phyloP scores from a whole-genome alignment of 2,888 invertebrate species.

The Biston stratarius region DNA sequence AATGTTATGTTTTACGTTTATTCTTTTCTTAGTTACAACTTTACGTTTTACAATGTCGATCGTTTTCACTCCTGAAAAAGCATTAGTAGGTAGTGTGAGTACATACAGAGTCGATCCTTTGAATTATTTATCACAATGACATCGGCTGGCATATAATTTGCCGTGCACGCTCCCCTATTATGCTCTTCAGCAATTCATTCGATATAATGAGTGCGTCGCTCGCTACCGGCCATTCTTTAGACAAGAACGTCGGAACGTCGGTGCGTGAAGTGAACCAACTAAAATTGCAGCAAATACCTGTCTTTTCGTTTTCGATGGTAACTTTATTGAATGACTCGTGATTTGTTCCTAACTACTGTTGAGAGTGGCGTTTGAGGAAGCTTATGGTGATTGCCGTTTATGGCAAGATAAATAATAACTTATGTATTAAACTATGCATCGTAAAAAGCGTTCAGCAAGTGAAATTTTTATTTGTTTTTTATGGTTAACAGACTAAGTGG shows the following conservation, averaged over 20 bases:
- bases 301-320: constrained; percentile 43
- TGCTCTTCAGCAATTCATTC: constrained; percentile 79
- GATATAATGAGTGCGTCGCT: constrained; percentile 73
- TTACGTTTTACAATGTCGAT: not conserved
- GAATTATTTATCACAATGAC: constrained; percentile 81
- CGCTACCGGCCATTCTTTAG: constrained; percentile 67
- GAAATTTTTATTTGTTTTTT: not conserved
- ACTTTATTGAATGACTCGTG: constrained; percentile 47
- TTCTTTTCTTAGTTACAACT: constrained; percentile 2
- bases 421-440: constrained; percentile 3
- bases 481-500: too few species aligned
- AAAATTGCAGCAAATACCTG: constrained; percentile 50
- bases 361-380: constrained; percentile 38
- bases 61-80: constrained; percentile 18
- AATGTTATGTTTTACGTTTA: too few species aligned
- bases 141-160: constrained; percentile 80
- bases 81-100: constrained; percentile 8
- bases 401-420: constrained; percentile 16
- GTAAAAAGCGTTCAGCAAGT: not conserved
- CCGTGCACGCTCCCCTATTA: constrained; percentile 74
- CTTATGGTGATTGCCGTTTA: constrained; percentile 41
- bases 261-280: constrained; percentile 51
- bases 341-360: constrained; percentile 45
- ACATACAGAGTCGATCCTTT: constrained; percentile 44
- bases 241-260: constrained; percentile 31